Evolutionary conservation across 2,888 invertebrate species (phyloP).

Genomic region (Idaea biselata): DNA sequence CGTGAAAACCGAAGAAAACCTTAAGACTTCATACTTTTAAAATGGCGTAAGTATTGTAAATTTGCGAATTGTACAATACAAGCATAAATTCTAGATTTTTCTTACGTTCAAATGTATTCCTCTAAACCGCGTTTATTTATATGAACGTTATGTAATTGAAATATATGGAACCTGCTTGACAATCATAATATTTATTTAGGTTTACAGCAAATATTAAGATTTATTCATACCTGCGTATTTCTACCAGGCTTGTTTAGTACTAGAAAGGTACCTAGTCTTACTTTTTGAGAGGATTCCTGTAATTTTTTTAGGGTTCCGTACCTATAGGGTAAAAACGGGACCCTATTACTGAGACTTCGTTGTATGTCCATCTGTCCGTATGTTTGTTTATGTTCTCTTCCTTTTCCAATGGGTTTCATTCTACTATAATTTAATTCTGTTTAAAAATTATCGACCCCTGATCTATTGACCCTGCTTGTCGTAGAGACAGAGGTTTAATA

Average conservation of each 20-base stretch:
- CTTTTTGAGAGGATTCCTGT: too few relatives aligned
- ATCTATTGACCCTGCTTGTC: slow-evolving; percentile 11
- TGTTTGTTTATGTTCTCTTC: too few relatives aligned
- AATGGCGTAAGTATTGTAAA: background rate
- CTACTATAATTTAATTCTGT: too few relatives aligned
- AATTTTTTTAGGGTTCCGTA: too few relatives aligned
- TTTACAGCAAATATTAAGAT: background rate
- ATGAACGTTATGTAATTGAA: background rate
- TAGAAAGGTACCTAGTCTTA: background rate
- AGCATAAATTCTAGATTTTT: background rate
- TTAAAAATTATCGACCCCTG: too few relatives aligned
- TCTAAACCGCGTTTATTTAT: background rate
- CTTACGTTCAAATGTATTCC: background rate
- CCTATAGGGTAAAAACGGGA: too few relatives aligned
- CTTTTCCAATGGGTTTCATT: too few relatives aligned
- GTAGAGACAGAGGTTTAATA: slow-evolving; percentile 17
- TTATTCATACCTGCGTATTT: background rate
- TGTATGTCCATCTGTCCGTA: too few relatives aligned
- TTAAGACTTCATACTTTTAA: too few relatives aligned
- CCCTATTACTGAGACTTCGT: too few relatives aligned
- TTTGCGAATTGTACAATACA: background rate
- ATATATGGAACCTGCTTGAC: background rate
- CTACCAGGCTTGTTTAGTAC: too few relatives aligned
- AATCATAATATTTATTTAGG: background rate
- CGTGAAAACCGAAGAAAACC: too few relatives aligned